Evolutionary conservation across 1,140 invertebrate species (phyloP), one percentile per base, ranked within the genome.

Genomic region (Drosophila neocordata): DNA sequence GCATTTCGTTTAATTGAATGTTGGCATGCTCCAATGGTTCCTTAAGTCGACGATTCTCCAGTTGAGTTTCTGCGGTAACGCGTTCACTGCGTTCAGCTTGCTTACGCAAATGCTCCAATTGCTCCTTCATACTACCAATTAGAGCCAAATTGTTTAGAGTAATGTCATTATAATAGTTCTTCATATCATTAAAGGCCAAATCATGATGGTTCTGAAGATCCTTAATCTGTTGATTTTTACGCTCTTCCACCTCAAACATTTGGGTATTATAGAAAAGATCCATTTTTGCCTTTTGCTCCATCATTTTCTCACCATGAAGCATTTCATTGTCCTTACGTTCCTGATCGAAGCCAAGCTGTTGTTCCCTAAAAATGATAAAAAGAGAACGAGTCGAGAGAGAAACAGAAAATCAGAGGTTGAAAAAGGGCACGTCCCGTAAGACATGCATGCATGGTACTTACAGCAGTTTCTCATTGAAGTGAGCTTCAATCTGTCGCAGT

Each of bases 101-200:
- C 84, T 95, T 95, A 79, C 96, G 95, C 92, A 96, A 94, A 9
- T 95, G 94, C 85, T 97, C 96, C 92, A 98, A 95, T 94, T 98
- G 96, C 89, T 96, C 95, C 94, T 97, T 97, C 35, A 97, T 92
- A 80, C 94, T 96, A 70, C 95, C 95, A 31, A 97, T 97, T 7
- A 97, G 92, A 56, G 94, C 96, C 65, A 98, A 93, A 92, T 98
- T 98, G 90, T 98, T 98, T 0, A 97, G 91, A 1, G 96, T 97
- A 41, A 98, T 97, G 76, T 98, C 97, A 82, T 98, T 98, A 79
- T 98, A 99, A 92, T 98, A 98, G 90, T 96, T 96, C 92, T 98
- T 98, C 88, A 98, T 95, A 89, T 98, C 96, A 48, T 94, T 93
- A 89, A 98, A 97, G 0, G 96, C 95, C 79, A 95, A 95, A 68